Evolutionary conservation across 2,113 vertebrate species (phyloP), one percentile per base, ranked within the genome.

Genomic region (Uria lomvia): DNA sequence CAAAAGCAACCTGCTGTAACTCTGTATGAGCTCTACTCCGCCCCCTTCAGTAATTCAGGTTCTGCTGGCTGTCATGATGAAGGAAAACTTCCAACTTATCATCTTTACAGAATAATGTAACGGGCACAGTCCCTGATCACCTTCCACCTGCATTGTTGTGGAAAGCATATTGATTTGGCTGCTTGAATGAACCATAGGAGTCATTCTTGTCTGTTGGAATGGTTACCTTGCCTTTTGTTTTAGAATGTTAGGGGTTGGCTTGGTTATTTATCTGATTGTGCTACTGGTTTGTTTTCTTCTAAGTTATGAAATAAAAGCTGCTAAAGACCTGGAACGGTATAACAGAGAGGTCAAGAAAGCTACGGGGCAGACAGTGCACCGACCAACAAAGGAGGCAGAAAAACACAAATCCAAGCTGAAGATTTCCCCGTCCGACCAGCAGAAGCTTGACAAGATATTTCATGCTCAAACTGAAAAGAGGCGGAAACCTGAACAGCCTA

Each of bases 291-390:
- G 12, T 88, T 92, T 90, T 97, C 11, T 67, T 91, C 73, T 87
- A 99, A 97, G 99, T 96, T 99, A 99, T 20, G 99, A 99, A 95
- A 98, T 98, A 65, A 99, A 98, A 94, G 99, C 99, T 34, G 83
- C 97, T n/a, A 99, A 98, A 94, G 98, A 99, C 77, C 52, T 97
- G 78, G 98, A 99, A 7, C 97, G 98, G 27, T 99, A 99, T 49
- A 98, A 98, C 72, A 98, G 95, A 68, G 98, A 98, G 94, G 98
- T 97, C 72, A 98, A 96, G 94, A 94, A 95, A 95, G 99, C 98
- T 29, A 87, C 68, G 12, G 97, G 97, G 58, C 95, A 97, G 34
- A 88, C 88, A 32, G 30, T 24, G 43, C 96, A 96, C 65, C 66
- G 62, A 59, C 15, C 97, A 32, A 22, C 92, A 38, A 98, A 97